Base-by-base conservation (phyloP, 2,888 invertebrate species). In the Drosophila flavopinicola region DNA sequence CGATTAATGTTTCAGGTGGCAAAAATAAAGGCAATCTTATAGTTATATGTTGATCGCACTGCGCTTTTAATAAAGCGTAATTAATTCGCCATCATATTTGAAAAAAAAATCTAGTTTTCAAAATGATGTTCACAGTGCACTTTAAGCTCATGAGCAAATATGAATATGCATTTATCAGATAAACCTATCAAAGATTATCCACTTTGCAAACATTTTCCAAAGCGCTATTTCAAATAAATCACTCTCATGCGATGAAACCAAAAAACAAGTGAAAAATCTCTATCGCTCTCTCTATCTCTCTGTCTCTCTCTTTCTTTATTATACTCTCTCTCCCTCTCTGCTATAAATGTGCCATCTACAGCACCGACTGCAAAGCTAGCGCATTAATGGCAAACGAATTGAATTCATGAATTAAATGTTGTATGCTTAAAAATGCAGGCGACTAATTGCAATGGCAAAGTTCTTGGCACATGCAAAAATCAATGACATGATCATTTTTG, bases 401-500 rank as follows among this genome's bases (percentile, higher is more conserved):
- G 5, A 20, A 30, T 30, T 29, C 9, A 44, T 44, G 44, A 44
- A 44, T 44, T 44, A 20, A 20, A 20, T 20, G 11, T 30, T 6
- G 17, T 6, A 13, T 41, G 4, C n/a, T 42, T 15, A 15, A 41
- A 41, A 25, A 15, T 25, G 42, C 42, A 27, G 27, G 9, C 29
- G 29, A 29, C 17, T 10, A 30, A 20, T 44, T 44, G 44, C 29
- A 44, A 6, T 44, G 29, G 29, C 35, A 37, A 37, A 37, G 35
- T 37, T 37, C 35, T 37, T 37, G 35, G 35, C 29, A 30, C 1
- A 11, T 20, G 6, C 20, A 30, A 11, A 5, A 30, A 30, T 44
- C 44, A 44, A 44, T 44, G 29, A 30, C 20, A 44, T 11, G 20
- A 30, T 44, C 20, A 10, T 20, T 44, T 30, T 44, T 11, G 44